These are phyloP conservation scores for Scrobipalpa costella DNA, from an alignment of 2,888 invertebrate genomes.

Conservation along the genomic window DNA sequence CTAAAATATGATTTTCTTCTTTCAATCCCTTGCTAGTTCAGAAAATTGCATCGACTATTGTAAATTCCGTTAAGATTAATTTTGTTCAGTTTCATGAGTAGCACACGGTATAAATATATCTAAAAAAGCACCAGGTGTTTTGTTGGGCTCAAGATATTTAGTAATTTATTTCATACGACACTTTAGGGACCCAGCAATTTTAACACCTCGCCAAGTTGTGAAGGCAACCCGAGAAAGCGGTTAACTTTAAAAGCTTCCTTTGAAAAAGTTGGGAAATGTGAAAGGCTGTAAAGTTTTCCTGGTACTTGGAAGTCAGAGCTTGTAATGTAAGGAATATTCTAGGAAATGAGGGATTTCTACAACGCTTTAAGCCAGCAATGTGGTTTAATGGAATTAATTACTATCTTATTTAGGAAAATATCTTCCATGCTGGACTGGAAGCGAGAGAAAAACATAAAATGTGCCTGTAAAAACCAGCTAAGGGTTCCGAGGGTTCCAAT, in stretches of 20 bases:
- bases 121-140: conserved; percentile 1
- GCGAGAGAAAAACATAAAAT: too few relatives aligned
- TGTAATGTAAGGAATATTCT: not conserved
- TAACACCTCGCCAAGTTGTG: conserved; percentile 15
- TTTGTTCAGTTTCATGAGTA: too few relatives aligned
- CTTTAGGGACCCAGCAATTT: conserved; percentile 1
- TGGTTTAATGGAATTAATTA: not conserved
- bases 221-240: conserved; percentile 1
- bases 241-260: conserved; percentile 18
- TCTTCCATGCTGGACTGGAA: too few relatives aligned
- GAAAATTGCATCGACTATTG: too few relatives aligned
- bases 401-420: too few relatives aligned
- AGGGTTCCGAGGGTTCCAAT: too few relatives aligned
- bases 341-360: not conserved
- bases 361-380: not conserved
- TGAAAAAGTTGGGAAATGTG: conserved; percentile 17
- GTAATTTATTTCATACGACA: conserved; percentile 10
- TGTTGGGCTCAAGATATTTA: not conserved
- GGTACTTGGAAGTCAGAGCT: conserved; percentile 28
- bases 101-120: not conserved
- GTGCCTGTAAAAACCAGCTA: too few relatives aligned
- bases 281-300: conserved; percentile 9
- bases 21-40: too few relatives aligned
- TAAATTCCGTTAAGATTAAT: too few relatives aligned
- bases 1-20: too few relatives aligned